Percentiles rank a stretch among this genome's conserved stretches.
phyloP scores from a whole-genome alignment of 2,797 vertebrate genomes.

The Clarias platycephalus region DNA sequence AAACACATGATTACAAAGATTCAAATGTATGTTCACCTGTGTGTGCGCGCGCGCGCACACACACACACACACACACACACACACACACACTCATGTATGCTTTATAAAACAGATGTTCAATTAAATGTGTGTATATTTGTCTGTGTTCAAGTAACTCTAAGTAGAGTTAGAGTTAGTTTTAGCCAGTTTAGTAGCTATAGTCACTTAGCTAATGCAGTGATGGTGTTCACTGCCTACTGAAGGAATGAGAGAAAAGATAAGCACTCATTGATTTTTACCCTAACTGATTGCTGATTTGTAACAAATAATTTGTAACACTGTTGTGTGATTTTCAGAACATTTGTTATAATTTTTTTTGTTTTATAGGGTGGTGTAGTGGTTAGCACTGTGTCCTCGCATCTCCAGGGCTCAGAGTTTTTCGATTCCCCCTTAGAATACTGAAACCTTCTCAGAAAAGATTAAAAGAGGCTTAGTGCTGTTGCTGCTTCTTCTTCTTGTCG shows the following conservation, averaged over 20 bases:
- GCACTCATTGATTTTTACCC: neutral
- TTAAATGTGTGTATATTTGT: neutral
- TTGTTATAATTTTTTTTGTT: no score
- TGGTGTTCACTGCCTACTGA: neutral
- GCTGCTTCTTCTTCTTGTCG: neutral
- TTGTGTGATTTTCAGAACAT: no score
- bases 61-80: neutral
- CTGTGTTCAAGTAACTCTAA: conserved; percentile 1
- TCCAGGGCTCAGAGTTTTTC: no score
- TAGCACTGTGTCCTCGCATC: no score
- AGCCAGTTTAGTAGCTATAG: no score
- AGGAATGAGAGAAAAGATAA: neutral
- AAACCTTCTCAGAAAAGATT: no score
- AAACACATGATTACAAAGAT: neutral
- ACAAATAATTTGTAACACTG: no score
- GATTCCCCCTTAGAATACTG: no score
- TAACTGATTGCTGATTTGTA: neutral
- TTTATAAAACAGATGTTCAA: neutral
- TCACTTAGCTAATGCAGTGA: neutral
- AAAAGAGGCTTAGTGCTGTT: no score
- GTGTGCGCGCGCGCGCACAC: no score
- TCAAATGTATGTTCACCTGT: neutral
- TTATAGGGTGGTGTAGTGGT: no score
- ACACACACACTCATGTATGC: neutral
- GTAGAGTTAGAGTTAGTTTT: no score